Conservation (phyloP, 2,113 vertebrate species). For the Heterotilapia buettikoferi region DNA sequence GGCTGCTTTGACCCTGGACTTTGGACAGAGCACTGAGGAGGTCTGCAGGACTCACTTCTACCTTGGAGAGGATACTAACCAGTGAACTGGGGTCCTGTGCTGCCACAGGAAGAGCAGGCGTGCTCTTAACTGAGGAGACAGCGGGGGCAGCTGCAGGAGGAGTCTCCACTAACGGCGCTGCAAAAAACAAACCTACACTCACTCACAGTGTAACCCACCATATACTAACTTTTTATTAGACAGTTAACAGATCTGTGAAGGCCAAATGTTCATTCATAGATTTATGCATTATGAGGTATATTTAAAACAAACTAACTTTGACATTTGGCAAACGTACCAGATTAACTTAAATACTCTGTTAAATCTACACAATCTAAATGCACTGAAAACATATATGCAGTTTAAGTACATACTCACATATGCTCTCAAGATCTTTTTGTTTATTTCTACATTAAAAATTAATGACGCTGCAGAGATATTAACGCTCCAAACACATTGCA, state of each 20-base stretch:
- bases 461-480: neutral
- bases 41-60: slow-evolving; percentile 86
- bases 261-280: neutral
- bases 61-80: slow-evolving; percentile 87
- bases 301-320: neutral
- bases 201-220: neutral
- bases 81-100: slow-evolving; percentile 74
- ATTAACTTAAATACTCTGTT: neutral
- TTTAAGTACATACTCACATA: neutral
- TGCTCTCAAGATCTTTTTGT: neutral
- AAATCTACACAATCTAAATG: neutral
- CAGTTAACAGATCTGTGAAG: neutral
- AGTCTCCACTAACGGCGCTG: slow-evolving; percentile 13
- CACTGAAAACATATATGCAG: neutral
- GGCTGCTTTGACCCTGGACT: slow-evolving; percentile 77
- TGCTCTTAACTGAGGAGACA: slow-evolving; percentile 61
- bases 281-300: neutral
- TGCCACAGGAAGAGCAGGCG: slow-evolving; percentile 39
- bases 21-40: slow-evolving; percentile 89
- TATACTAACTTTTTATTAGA: neutral
- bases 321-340: neutral
- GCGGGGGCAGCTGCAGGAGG: slow-evolving; percentile 55
- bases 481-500: neutral
- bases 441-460: neutral
- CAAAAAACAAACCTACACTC: neutral